Evolutionary conservation across 2,113 vertebrate genomes (phyloP).

Genomic region (Alexandromys fortis): DNA sequence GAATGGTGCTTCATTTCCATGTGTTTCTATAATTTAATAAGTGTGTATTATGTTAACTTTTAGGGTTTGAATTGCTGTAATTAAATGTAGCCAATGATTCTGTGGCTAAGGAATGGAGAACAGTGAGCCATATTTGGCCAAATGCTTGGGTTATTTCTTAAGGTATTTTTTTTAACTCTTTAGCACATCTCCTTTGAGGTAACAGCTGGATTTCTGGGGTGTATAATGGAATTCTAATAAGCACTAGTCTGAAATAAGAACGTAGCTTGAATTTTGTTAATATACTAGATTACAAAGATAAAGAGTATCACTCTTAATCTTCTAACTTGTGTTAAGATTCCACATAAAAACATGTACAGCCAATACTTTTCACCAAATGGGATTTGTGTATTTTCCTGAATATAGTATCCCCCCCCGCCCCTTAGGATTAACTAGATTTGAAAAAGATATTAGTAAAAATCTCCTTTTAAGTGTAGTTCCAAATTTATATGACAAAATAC

Average conservation of each 20-base stretch:
- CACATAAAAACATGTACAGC: slow-evolving; percentile 4
- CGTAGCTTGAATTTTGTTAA: slow-evolving; percentile 1
- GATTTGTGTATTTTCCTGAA: slow-evolving; percentile 23
- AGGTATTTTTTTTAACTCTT: slow-evolving; percentile 9
- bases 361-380: slow-evolving; percentile 31
- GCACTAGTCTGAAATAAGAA: not conserved
- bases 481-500: slow-evolving; percentile 28
- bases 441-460: slow-evolving; percentile 35
- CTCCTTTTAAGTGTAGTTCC: not conserved
- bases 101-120: slow-evolving; percentile 37
- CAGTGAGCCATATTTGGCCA: not conserved
- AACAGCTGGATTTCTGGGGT: slow-evolving; percentile 18
- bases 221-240: not conserved
- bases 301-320: not conserved
- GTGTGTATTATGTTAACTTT: slow-evolving; percentile 2
- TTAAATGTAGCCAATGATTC: slow-evolving; percentile 29
- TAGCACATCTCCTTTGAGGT: not conserved
- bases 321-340: not conserved
- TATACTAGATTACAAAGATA: slow-evolving; percentile 19
- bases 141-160: not conserved
- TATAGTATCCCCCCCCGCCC: not conserved
- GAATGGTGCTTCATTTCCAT: slow-evolving; percentile 57
- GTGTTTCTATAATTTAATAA: slow-evolving; percentile 50
- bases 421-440: slow-evolving; percentile 28
- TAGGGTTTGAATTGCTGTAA: not conserved